phyloP scores from a whole-genome alignment of 1,140 invertebrate genomes.

The Drosophila orosa region DNA sequence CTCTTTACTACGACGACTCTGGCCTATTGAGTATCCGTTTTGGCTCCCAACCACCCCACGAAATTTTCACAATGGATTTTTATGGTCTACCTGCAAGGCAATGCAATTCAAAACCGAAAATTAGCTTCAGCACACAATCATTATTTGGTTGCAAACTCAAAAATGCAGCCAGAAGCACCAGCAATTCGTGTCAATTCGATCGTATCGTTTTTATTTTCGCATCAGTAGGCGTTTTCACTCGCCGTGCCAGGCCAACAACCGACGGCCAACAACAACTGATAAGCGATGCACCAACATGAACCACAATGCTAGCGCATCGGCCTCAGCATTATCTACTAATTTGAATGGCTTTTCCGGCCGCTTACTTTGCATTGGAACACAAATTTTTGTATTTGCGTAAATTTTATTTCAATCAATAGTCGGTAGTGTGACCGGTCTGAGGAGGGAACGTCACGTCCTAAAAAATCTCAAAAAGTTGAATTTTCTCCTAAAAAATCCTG shows the following conservation, averaged over 20 bases:
- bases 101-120: constrained; percentile 44
- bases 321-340: neutral
- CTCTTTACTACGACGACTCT: constrained; percentile 41
- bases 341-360: neutral
- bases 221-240: constrained; percentile 50
- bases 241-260: constrained; percentile 5
- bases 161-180: constrained; percentile 11
- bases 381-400: constrained; percentile 56
- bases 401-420: constrained; percentile 64
- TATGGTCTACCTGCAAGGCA: constrained; percentile 76
- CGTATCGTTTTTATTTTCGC: constrained; percentile 16
- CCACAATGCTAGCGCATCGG: neutral
- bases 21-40: constrained; percentile 74
- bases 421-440: constrained; percentile 13
- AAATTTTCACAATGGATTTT: constrained; percentile 82
- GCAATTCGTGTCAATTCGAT: neutral
- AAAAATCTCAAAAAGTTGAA: no score
- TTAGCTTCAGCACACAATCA: constrained; percentile 3
- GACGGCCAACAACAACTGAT: constrained; percentile 1
- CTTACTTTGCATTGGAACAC: constrained; percentile 75
- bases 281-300: neutral
- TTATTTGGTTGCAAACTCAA: neutral
- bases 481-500: no score
- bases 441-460: neutral
- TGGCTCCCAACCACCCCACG: constrained; percentile 77